Evolutionary conservation across 2,797 vertebrate species (phyloP).

Genomic region (Moxostoma hubbsi): DNA sequence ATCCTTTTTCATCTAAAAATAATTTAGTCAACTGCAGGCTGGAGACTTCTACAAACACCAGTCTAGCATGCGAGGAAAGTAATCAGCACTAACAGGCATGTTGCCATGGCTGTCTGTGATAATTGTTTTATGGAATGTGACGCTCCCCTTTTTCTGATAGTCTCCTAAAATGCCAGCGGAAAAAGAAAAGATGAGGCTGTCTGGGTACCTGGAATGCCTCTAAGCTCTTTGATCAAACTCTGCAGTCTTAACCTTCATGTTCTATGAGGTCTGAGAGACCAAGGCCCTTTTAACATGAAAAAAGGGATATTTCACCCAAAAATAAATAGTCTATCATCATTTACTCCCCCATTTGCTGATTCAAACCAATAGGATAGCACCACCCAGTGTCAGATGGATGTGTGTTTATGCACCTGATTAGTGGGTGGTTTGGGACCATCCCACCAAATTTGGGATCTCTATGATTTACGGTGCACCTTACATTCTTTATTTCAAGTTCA

Average conservation of each 20-base stretch:
- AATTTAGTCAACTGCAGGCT: conserved; percentile 69
- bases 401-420: too few relatives aligned
- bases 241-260: not conserved
- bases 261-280: too few relatives aligned
- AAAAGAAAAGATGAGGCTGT: conserved; percentile 33
- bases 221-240: conserved; percentile 23
- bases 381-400: too few relatives aligned
- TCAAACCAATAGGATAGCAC: too few relatives aligned
- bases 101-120: conserved; percentile 64
- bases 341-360: too few relatives aligned
- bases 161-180: conserved; percentile 47
- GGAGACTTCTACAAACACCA: conserved; percentile 58
- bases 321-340: not conserved
- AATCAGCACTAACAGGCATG: conserved; percentile 65
- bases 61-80: conserved; percentile 52
- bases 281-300: too few relatives aligned
- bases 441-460: too few relatives aligned
- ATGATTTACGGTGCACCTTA: too few relatives aligned
- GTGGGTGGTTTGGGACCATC: too few relatives aligned
- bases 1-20: conserved; percentile 77
- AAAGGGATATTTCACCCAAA: not conserved
- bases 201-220: conserved; percentile 44
- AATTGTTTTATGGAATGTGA: conserved; percentile 69
- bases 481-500: too few relatives aligned
- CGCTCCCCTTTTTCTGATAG: conserved; percentile 42